Base-by-base conservation (phyloP, 1,140 invertebrate species). In the Manduca sexta region DNA sequence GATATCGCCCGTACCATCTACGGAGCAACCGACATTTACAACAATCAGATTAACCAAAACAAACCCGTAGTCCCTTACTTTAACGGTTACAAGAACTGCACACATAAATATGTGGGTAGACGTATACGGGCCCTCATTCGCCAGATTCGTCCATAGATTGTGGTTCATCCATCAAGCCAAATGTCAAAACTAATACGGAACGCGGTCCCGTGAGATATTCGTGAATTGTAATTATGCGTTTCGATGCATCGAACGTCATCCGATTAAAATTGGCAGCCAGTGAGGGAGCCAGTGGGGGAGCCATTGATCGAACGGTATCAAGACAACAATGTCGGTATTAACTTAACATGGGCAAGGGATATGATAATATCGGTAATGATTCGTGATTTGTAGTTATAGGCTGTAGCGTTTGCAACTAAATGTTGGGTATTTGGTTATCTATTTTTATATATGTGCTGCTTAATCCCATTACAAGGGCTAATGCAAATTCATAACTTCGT, bases 151-250 rank as follows among this genome's bases (percentile, higher is more conserved):
- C 62, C 62, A 65, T 76, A 78, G 79, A 85, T 85, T 80, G 76
- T 69, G 64, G 60, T 65, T 61, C 76, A 85, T 85, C 82, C 65
- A 85, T 85, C 82, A 83, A 70, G 82, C 72, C 69, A 63, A 76
- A 78, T 80, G 77, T 85, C 82, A 85, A 83, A 85, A 82, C 82
- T 85, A 85, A 85, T 85, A 85, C 73, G 70, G 44, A 66, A 72
- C 60, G 51, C 41, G 54, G 73, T 81, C 82, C 79, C 79, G 78
- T 77, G 82, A 82, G 82, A 85, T 58, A 69, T 65, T 73, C 62
- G 59, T 43, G 63, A 60, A 57, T 73, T 56, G 77, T 82, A 83
- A 85, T 85, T 82, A 83, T 79, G 69, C 72, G 64, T 75, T 75
- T 72, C 56, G 63, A 72, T 80, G 71, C 77, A 81, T 59, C 58